phyloP scores from a whole-genome alignment of 2,113 vertebrate species.

The Cyanoramphus novaezelandiae region DNA sequence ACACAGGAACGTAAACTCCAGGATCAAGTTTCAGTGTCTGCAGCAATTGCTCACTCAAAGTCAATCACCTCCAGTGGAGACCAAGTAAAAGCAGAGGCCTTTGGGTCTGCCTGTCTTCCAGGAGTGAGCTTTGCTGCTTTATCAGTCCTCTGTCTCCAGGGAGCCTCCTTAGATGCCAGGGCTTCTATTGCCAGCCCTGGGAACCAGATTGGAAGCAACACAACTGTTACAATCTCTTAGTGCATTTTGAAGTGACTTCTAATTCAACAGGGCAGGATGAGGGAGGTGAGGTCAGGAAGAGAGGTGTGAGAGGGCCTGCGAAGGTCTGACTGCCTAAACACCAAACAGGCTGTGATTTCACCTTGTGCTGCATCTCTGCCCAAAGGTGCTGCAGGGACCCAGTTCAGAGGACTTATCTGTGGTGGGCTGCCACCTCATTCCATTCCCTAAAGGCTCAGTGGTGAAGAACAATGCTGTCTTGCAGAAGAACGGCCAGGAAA shows the following conservation, averaged over 20 bases:
- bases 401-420: not conserved
- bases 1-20: conserved; percentile 41
- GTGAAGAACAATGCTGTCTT: not conserved
- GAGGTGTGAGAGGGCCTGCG: not conserved
- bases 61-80: conserved; percentile 47
- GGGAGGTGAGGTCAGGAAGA: not conserved
- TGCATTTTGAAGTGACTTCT: not conserved
- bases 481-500: not conserved
- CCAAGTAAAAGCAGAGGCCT: conserved; percentile 46
- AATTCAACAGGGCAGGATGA: not conserved
- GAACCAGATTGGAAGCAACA: not conserved
- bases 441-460: not conserved
- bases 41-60: conserved; percentile 63
- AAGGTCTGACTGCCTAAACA: not conserved
- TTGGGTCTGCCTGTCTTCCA: not conserved
- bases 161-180: not conserved
- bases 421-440: not conserved
- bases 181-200: not conserved
- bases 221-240: not conserved
- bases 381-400: not conserved
- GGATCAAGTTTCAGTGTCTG: conserved; percentile 64
- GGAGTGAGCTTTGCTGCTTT: not conserved
- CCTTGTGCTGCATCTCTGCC: not conserved
- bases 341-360: not conserved
- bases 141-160: not conserved